Conservation (phyloP, 2,113 vertebrate genomes). For the Probosciger aterrimus region DNA sequence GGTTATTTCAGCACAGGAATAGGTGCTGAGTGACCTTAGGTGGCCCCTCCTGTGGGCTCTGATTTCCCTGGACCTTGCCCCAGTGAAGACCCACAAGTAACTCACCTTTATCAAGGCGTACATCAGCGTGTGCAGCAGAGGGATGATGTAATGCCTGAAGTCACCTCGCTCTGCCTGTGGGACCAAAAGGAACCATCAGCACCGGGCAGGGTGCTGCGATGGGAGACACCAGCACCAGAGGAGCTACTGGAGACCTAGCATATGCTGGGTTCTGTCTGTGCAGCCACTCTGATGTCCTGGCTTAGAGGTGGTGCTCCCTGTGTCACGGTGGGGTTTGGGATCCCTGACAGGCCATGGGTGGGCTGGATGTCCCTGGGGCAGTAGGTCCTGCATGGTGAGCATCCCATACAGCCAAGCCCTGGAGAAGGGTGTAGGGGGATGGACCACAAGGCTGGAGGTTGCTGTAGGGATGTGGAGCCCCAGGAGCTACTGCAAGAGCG, state of each 20-base stretch:
- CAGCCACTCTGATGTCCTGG: background rate
- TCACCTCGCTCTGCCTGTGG: conserved; percentile 84
- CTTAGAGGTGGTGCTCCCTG: background rate
- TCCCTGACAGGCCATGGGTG: background rate
- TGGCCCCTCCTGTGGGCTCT: background rate
- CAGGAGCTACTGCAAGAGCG: accelerated
- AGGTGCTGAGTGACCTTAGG: background rate
- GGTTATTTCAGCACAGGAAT: background rate
- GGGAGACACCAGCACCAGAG: background rate
- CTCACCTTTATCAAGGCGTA: conserved; percentile 87
- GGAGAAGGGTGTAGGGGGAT: background rate
- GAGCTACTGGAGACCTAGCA: accelerated
- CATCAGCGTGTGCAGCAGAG: conserved; percentile 91
- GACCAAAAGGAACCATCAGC: background rate
- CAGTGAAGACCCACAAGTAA: accelerated
- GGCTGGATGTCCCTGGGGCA: background rate
- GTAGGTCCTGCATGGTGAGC: background rate
- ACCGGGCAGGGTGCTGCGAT: background rate
- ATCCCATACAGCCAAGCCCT: background rate
- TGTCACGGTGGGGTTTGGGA: background rate
- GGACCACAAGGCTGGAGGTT: background rate
- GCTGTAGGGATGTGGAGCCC: background rate
- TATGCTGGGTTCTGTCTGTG: background rate
- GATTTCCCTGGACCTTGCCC: background rate
- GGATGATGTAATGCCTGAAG: conserved; percentile 81